Evolutionary conservation across 2,113 vertebrate species (phyloP).

Genomic region (Apodemus speciosus): DNA sequence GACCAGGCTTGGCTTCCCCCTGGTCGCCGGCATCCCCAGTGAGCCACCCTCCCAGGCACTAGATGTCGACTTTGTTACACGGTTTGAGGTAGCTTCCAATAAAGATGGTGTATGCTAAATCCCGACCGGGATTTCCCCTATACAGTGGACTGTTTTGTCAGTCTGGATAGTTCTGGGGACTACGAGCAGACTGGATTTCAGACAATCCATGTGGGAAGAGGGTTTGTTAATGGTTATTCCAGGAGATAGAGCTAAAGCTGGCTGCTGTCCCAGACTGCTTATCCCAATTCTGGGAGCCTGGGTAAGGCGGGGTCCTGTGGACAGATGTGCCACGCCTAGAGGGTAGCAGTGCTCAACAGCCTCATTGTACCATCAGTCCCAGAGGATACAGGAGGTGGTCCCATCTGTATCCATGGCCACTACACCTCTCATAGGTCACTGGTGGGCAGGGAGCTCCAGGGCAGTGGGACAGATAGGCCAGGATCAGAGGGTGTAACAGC

Average conservation of each 20-base stretch:
- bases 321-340: accelerated
- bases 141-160: neutral
- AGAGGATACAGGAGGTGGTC: accelerated
- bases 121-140: neutral
- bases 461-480: no score
- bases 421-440: neutral
- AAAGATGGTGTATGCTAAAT: neutral
- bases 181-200: neutral
- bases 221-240: neutral
- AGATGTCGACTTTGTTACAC: neutral
- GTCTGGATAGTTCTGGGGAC: neutral
- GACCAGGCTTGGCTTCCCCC: neutral
- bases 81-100: neutral
- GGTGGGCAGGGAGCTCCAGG: accelerated
- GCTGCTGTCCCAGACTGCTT: no score
- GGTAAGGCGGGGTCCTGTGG: no score
- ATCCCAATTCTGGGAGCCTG: accelerated
- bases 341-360: neutral
- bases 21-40: neutral
- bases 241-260: neutral
- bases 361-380: neutral
- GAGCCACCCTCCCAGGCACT: neutral
- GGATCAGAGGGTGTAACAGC: neutral
- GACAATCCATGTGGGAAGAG: accelerated
- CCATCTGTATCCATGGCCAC: neutral